Evolutionary conservation across 1,140 invertebrate species (phyloP).

Genomic region (Whitmania pigra): DNA sequence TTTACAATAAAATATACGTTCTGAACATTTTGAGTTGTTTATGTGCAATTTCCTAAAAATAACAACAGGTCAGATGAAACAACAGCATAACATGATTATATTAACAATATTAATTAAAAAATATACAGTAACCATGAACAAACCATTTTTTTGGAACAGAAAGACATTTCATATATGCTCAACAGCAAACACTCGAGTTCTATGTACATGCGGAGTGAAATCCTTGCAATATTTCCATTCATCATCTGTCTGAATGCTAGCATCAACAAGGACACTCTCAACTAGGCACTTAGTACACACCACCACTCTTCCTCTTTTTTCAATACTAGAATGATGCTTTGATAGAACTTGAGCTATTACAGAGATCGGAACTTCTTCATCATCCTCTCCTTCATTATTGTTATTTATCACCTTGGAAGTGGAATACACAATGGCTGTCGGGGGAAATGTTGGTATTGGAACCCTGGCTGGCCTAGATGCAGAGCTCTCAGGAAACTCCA

Average conservation of each 20-base stretch:
- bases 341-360: slow-evolving; percentile 85
- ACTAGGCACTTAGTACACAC: neutral
- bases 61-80: too few relatives aligned
- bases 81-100: too few relatives aligned
- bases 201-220: too few relatives aligned
- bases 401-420: slow-evolving; percentile 36
- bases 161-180: too few relatives aligned
- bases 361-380: slow-evolving; percentile 68
- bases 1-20: too few relatives aligned
- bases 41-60: too few relatives aligned
- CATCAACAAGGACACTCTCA: slow-evolving; percentile 7
- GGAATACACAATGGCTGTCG: slow-evolving; percentile 75
- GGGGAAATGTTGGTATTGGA: slow-evolving; percentile 69
- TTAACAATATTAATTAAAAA: too few relatives aligned
- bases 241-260: slow-evolving; percentile 2
- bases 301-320: neutral
- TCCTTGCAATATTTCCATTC: too few relatives aligned
- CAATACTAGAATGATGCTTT: slow-evolving; percentile 46
- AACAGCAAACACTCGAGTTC: too few relatives aligned
- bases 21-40: too few relatives aligned
- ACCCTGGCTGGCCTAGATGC: slow-evolving; percentile 43
- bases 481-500: slow-evolving; percentile 51
- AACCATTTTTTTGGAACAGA: too few relatives aligned
- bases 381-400: slow-evolving; percentile 26
- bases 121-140: too few relatives aligned